A percentile compares a stretch with the other conserved stretches of the same genome.
Evolutionary conservation across 2,113 vertebrate species (phyloP).

Genomic region (Oreochromis aureus): DNA sequence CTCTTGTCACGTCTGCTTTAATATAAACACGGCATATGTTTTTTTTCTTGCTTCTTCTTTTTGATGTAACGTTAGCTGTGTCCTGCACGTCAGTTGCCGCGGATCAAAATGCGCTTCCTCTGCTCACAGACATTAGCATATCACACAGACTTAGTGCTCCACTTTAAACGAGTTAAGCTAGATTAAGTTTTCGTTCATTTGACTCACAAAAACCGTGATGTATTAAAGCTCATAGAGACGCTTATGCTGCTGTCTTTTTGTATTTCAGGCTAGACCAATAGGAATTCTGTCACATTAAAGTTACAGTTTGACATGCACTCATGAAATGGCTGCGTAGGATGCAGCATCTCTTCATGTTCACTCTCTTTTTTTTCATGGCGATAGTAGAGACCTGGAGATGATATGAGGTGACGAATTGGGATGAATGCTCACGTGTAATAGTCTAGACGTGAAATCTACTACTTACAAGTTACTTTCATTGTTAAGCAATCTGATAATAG

Average conservation of each 20-base stretch:
- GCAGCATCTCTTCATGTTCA: neutral
- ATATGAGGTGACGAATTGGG: neutral
- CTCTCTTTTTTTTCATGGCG: neutral
- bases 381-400: neutral
- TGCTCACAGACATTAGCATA: neutral
- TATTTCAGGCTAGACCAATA: neutral
- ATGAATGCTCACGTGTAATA: neutral
- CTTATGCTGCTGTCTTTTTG: neutral
- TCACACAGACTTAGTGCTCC: neutral
- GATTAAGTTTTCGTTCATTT: neutral
- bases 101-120: neutral
- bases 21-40: neutral
- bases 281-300: neutral
- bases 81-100: neutral
- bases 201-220: neutral
- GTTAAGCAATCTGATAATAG: neutral
- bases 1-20: rapidly evolving
- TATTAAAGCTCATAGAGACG: neutral
- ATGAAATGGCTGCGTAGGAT: neutral
- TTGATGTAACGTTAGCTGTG: neutral
- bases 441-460: neutral
- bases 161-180: neutral
- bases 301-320: neutral
- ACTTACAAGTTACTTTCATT: neutral
- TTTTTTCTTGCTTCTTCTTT: neutral